phyloP scores from a whole-genome alignment of 1,140 invertebrate species.

The Bradynema listronoti region DNA sequence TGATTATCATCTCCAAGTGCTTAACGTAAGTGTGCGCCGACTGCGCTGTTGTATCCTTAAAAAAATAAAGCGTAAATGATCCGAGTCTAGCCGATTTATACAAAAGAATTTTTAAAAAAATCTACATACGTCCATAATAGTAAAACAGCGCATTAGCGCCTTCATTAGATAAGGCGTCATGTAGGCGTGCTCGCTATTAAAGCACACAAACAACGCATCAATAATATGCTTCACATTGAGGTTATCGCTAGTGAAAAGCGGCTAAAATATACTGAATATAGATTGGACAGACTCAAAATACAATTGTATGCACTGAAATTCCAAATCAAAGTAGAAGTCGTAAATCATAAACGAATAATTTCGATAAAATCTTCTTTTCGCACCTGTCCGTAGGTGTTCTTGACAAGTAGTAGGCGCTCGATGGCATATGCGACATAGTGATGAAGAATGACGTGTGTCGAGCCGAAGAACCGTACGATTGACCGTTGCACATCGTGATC shows the following conservation, averaged over 20 bases:
- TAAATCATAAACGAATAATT: not conserved
- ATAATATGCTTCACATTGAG: conserved; percentile 25
- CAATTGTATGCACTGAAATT: not conserved
- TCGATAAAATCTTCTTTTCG: not conserved
- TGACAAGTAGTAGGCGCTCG: conserved; percentile 73
- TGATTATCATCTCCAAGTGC: conserved; percentile 19
- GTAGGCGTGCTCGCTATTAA: conserved; percentile 11
- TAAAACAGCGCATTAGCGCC: conserved; percentile 38
- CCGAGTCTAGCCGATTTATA: not conserved
- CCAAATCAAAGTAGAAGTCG: conserved; percentile 13
- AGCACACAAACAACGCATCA: conserved; percentile 34
- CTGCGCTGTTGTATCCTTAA: conserved; percentile 27
- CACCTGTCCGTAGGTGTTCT: conserved; percentile 17
- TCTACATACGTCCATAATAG: conserved; percentile 34
- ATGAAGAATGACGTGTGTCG: conserved; percentile 76
- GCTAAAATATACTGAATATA: too few relatives aligned
- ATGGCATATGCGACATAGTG: conserved; percentile 84
- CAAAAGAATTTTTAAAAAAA: conserved; percentile 6
- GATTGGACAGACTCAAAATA: not conserved
- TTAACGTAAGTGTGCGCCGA: conserved; percentile 25
- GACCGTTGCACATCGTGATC: conserved; percentile 50
- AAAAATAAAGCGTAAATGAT: conserved; percentile 2
- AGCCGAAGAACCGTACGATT: conserved; percentile 69
- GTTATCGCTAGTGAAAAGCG: conserved; percentile 30
- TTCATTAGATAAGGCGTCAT: conserved; percentile 42